Evolutionary conservation across 1,140 invertebrate species (phyloP).

Genomic region (Druon quercuslanigerum): DNA sequence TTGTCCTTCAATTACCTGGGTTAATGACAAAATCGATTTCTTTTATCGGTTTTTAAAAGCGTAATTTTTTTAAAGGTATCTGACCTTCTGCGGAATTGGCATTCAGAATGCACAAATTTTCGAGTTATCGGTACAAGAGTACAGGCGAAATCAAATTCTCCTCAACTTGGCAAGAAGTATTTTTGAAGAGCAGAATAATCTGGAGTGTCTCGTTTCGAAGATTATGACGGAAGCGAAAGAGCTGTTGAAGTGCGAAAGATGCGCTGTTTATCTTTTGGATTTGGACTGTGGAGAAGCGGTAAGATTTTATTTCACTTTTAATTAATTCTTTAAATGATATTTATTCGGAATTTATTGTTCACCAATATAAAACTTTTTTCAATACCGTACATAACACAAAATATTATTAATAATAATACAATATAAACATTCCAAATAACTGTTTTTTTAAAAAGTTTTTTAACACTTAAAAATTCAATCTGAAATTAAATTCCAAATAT

Average conservation of each 20-base stretch:
- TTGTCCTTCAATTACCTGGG: background rate
- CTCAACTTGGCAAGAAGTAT: conserved; percentile 72
- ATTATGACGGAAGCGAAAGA: conserved; percentile 97
- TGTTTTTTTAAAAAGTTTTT: too few relatives aligned
- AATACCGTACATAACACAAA: too few relatives aligned
- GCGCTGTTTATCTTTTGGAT: conserved; percentile 92
- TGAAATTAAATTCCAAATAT: too few relatives aligned
- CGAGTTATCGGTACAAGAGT: conserved; percentile 94
- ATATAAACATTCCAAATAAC: too few relatives aligned
- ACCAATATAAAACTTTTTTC: too few relatives aligned
- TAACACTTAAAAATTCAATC: too few relatives aligned
- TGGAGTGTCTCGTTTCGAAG: conserved; percentile 95
- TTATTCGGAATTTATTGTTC: too few relatives aligned
- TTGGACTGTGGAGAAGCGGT: conserved; percentile 91
- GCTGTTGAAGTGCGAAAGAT: conserved; percentile 93
- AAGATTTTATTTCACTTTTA: conserved; percentile 64
- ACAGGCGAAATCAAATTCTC: conserved; percentile 90
- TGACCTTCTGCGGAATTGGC: conserved; percentile 97
- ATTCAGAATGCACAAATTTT: conserved; percentile 98
- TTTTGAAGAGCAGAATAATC: conserved; percentile 85
- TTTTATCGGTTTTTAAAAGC: background rate
- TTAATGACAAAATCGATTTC: conserved; percentile 24
- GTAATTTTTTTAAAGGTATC: conserved; percentile 81
- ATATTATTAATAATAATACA: too few relatives aligned
- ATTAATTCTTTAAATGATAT: background rate